Base-by-base conservation (phyloP, 2,888 invertebrate genomes). In the Drosophila paucipuncta region DNA sequence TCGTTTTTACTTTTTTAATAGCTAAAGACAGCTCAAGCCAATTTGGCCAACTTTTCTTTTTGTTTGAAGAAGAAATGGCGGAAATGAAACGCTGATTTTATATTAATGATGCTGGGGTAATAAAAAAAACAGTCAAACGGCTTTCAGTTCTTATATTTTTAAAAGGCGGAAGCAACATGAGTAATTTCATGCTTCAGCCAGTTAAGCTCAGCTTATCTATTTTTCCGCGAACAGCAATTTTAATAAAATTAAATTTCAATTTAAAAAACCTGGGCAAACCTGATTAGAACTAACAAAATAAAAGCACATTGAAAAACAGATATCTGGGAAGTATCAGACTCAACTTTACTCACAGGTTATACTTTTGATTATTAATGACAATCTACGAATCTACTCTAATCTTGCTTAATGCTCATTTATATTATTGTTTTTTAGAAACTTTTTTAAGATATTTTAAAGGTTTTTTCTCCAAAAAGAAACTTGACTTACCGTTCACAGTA, bases 401-500 rank as follows among this genome's bases (percentile, higher is more conserved):
- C 18, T 7, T 13, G 7, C 22, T 13, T 22, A 13, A 47, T 13
- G 22, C 4, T 4, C 13, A 13, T 22, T 4, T 41, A 2, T 10
- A n/a, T 41, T n/a, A 13, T 13, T 25, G 2, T 13, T 25, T 4
- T 18, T 9, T 4, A 25, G 9, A 9, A 28, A 2, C 2, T 4
- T 5, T 18, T 28, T 1, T 2, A 43, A 13, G 6, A 6, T 22
- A 13, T 43, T 22, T 13, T 0, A 13, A 1, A 7, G 6, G 3
- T 0, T 4, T 18, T 25, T 25, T 16, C 1, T 16, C 4, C 6
- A 30, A n/a, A 11, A n/a, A 11, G 6, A 11, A 37, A 31, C 0
- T 31, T 22, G 41, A 54, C 75, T 62, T 66, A 76, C 75, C 58
- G 16, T 37, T 9, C 11, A 13, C 13, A 39, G 4, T 4, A 10